Evolutionary conservation across 2,888 invertebrate species (phyloP), one percentile per base, ranked within the genome.

Genomic region (Sepioteuthis lessoniana): DNA sequence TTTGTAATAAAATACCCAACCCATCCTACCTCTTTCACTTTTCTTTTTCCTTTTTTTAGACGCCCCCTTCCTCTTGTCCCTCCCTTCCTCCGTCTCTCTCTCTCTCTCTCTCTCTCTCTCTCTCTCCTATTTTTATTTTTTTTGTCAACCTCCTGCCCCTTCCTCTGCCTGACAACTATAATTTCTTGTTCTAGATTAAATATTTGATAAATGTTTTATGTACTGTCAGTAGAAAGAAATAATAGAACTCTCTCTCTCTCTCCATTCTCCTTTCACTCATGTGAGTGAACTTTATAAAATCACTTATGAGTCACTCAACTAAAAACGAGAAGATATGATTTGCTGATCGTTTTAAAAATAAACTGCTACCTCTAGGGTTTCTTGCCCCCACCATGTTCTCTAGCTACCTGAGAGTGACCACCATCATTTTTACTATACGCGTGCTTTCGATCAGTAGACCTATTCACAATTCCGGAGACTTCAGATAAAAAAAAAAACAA

Each of bases 101-200:
- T 21, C 3, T 55, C 5, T 55, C 21, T 55, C 25, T 55, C 25
- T 55, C 25, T 55, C 25, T 55, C 25, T 55, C 21, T 55, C 21
- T 55, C 21, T 55, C 7, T 4, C n/a, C n/a, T n/a, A n/a, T n/a
- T n/a, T n/a, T n/a, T n/a, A n/a, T n/a, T n/a, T n/a, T n/a, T 50
- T 50, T 19, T 16, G 13, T 16, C 50, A 50, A 55, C 25, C 55
- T 25, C 31, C 10, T 76, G 31, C n/a, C n/a, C 31, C 31, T n/a
- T 35, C n/a, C n/a, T 19, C n/a, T 76, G n/a, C n/a, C 76, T 76
- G n/a, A 76, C 76, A 76, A 76, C 76, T 76, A 76, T 76, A 76
- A 76, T 76, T 76, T n/a, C 76, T 76, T 76, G 76, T 76, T 76
- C 76, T n/a, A 76, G 76, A 76, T 76, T 76, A 76, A 76, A 76